A percentile compares a stretch with the other conserved stretches of the same genome.
phyloP scores from a whole-genome alignment of 1,140 invertebrate species.

The Halotydeus destructor region DNA sequence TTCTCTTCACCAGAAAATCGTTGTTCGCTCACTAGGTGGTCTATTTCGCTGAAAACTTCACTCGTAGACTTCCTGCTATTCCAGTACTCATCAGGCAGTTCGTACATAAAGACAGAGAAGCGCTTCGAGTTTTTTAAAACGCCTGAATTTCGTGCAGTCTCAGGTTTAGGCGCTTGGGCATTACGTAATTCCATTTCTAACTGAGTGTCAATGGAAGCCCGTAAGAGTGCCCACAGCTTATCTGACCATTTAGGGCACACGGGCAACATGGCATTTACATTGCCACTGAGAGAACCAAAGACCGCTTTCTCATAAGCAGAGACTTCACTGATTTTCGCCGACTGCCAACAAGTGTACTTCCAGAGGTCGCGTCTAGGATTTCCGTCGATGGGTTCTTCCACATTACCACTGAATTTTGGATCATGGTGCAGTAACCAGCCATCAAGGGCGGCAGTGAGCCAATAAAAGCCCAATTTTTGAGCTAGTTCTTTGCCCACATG shows the following conservation, averaged over 20 bases:
- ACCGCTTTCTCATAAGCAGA: constrained; percentile 31
- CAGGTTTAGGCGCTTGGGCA: constrained; percentile 18
- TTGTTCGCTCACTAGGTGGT: neutral
- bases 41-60: constrained; percentile 12
- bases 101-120: constrained; percentile 21
- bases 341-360: constrained; percentile 59
- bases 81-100: constrained; percentile 53
- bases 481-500: constrained; percentile 51
- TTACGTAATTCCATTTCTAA: constrained; percentile 51
- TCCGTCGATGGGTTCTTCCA: constrained; percentile 41
- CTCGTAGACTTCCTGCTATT: constrained; percentile 36
- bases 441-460: constrained; percentile 66
- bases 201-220: constrained; percentile 46
- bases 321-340: constrained; percentile 35
- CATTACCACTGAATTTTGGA: constrained; percentile 39
- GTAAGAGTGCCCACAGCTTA: constrained; percentile 48
- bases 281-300: constrained; percentile 58
- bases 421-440: constrained; percentile 72
- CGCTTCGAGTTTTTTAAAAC: constrained; percentile 17
- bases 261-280: constrained; percentile 46
- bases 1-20: constrained; percentile 23
- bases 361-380: constrained; percentile 71
- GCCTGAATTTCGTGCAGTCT: neutral
- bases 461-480: constrained; percentile 59
- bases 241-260: constrained; percentile 66